phyloP scores from a whole-genome alignment of 1,140 invertebrate species.

The Colletes gigas region DNA sequence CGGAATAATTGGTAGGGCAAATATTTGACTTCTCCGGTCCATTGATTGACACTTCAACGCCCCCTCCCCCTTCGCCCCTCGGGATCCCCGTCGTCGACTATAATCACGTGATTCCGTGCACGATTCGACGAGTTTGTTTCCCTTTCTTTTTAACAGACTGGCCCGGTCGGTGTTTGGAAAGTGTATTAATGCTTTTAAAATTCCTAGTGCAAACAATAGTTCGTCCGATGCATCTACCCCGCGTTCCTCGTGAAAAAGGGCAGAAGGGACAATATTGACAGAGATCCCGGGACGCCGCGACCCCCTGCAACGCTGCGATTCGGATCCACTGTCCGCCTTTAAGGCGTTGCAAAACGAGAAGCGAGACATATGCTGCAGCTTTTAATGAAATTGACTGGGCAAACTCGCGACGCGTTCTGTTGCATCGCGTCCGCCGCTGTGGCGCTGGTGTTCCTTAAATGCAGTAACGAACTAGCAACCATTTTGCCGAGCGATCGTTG shows the following conservation, averaged over 20 bases:
- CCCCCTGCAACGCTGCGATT: constrained; percentile 33
- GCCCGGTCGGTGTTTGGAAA: constrained; percentile 39
- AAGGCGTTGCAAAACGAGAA: constrained; percentile 41
- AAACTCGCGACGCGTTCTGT: constrained; percentile 14
- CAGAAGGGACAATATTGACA: constrained; percentile 62
- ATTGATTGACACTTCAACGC: constrained; percentile 41
- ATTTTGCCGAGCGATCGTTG: no score
- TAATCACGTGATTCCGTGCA: constrained; percentile 26
- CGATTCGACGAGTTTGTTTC: constrained; percentile 19
- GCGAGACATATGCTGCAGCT: constrained; percentile 48
- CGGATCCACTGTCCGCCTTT: constrained; percentile 4
- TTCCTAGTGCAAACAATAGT: constrained; percentile 55
- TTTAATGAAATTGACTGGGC: constrained; percentile 49
- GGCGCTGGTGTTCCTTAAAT: no score
- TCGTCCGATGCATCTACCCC: background rate
- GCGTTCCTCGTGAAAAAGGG: constrained; percentile 13
- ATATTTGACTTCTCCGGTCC: constrained; percentile 47
- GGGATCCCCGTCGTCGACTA: background rate
- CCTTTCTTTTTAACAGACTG: constrained; percentile 14
- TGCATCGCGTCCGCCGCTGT: background rate
- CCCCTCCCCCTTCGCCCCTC: background rate
- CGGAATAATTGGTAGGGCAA: constrained; percentile 38
- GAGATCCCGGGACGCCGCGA: constrained; percentile 46
- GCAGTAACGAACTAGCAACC: no score
- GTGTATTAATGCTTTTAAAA: constrained; percentile 64